A percentile compares a stretch with the other conserved stretches of the same genome.
Evolutionary conservation across 2,888 invertebrate species (phyloP).

Genomic region (Mystacides longicornis): DNA sequence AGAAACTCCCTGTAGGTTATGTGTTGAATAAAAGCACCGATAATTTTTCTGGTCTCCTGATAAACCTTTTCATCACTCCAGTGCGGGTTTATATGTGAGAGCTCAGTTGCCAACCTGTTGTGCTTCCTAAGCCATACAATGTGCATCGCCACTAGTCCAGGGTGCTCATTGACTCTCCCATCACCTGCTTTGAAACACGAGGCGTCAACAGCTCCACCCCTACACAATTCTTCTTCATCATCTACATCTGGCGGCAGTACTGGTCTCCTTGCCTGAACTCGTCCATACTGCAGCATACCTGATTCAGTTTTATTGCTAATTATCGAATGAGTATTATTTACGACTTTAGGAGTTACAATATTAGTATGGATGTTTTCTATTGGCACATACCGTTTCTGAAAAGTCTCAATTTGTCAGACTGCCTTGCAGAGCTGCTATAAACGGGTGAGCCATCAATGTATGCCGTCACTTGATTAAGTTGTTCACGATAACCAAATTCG

Average conservation of each 20-base stretch:
- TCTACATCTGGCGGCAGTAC: constrained; percentile 47
- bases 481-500: constrained; percentile 74
- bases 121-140: constrained; percentile 70
- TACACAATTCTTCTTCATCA: constrained; percentile 59
- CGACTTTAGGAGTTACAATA: not conserved
- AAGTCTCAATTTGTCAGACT: constrained; percentile 65
- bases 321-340: not conserved
- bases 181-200: constrained; percentile 77
- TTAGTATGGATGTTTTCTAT: not conserved
- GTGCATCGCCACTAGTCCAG: constrained; percentile 68
- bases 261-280: constrained; percentile 53
- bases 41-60: constrained; percentile 75
- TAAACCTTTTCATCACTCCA: constrained; percentile 86
- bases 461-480: constrained; percentile 76
- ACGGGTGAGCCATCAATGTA: constrained; percentile 76
- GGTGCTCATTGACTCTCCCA: constrained; percentile 71
- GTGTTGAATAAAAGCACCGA: constrained; percentile 76
- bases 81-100: constrained; percentile 68
- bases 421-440: constrained; percentile 69
- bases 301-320: constrained; percentile 5
- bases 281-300: constrained; percentile 56
- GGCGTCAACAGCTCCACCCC: constrained; percentile 61
- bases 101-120: constrained; percentile 62
- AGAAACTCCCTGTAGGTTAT: constrained; percentile 79
- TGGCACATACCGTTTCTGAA: constrained; percentile 59